Conservation (phyloP, 37 sponge, comb jelly and placozoan species). For the Diacarnus erythraeanus region DNA sequence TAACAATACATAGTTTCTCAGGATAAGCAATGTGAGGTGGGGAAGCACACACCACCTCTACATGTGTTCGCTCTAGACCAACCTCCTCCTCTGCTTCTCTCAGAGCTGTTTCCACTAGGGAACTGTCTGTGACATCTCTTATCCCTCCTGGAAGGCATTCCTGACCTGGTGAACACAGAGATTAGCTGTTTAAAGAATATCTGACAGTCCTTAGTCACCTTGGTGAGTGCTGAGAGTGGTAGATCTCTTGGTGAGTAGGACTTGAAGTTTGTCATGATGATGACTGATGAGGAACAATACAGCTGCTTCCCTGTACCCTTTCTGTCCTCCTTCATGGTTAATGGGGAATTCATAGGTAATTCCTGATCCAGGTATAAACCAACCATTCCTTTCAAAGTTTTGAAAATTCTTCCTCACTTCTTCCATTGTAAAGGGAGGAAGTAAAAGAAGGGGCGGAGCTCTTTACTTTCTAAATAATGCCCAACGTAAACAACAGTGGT, state of each 20-base stretch:
- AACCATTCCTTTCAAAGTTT: slow-evolving; percentile 11
- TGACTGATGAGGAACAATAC: slow-evolving; percentile 43
- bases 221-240: slow-evolving; percentile 4
- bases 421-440: neutral
- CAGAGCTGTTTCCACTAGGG: slow-evolving; percentile 51
- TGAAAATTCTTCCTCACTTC: slow-evolving; percentile 24
- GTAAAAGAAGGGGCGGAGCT: neutral
- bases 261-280: slow-evolving; percentile 1
- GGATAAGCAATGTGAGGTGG: slow-evolving; percentile 20
- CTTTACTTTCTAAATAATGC: neutral
- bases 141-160: slow-evolving; percentile 68
- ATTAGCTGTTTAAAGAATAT: no score
- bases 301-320: slow-evolving; percentile 33
- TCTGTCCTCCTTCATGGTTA: neutral
- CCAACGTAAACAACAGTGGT: neutral
- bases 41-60: slow-evolving; percentile 24
- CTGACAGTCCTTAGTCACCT: slow-evolving; percentile 29
- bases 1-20: neutral
- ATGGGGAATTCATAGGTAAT: no score
- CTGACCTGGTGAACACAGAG: slow-evolving; percentile 31
- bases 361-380: slow-evolving; percentile 15
- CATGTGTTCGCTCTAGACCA: slow-evolving; percentile 8
- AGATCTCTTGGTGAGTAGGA: slow-evolving; percentile 52
- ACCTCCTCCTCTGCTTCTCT: slow-evolving; percentile 73
- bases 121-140: slow-evolving; percentile 16